Base-by-base conservation (phyloP, 2,888 invertebrate genomes). In the Aphidoletes aphidimyza region DNA sequence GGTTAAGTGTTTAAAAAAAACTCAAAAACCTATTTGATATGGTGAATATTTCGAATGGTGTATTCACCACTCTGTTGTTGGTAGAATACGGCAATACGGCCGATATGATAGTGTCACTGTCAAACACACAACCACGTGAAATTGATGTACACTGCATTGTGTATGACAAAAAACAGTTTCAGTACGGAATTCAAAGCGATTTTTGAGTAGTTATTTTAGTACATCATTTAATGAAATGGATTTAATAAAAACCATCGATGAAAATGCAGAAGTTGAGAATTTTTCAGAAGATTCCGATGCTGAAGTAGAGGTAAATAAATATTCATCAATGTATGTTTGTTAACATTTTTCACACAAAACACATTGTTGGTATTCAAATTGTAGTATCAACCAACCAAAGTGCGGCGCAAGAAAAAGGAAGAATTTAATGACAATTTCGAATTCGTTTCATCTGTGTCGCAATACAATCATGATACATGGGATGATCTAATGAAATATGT, bases 391-490 rank as follows among this genome's bases (percentile, higher is more conserved):
- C 96, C 96, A 49, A 93, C 94, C 0, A 95, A 95, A 89, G 93
- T 94, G 87, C 95, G 94, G 87, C 92, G 92, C 49, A 93, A 93
- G 86, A 92, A 92, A 86, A 92, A 93, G 86, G 93, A 93, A 0
- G 95, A 96, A 87, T 96, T 97, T 87, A 94, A 95, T 88, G 93
- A 93, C n/a, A 93, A 92, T 42, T 97, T 97, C 88, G 92, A 95
- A 87, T 97, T 97, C 91, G 93, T 95, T 47, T 93, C 93, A 17
- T 94, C 94, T 22, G 92, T 93, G 0, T 93, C 94, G 85, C 96
- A 97, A 87, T 96, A 96, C 88, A 95, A 96, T 88, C 89, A 93
- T 90, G 95, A 96, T 88, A 93, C 94, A 5, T 95, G 95, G 95
- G 93, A 95, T 88, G 94, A 95, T 89, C 88, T 96, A 36, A 93